Conservation (phyloP, 2,888 invertebrate species). For the Andrena hattorfiana region DNA sequence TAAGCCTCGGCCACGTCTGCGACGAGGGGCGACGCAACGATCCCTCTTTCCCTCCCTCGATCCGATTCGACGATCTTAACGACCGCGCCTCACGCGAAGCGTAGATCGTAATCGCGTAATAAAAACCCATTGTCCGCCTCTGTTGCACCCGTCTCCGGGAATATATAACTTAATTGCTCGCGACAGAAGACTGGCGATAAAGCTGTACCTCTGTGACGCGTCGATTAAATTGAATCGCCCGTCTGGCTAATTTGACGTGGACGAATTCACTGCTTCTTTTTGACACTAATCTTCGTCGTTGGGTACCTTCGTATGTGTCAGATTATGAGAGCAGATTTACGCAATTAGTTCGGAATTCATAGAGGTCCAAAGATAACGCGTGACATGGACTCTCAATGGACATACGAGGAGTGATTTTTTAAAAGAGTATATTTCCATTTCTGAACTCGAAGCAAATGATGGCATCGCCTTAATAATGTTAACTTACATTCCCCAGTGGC, state of each 20-base stretch:
- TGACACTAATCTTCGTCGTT: conserved; percentile 35
- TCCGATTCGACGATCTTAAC: conserved; percentile 41
- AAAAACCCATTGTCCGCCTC: conserved; percentile 30
- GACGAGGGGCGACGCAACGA: neutral
- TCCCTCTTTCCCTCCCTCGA: neutral
- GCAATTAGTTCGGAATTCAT: too few species aligned
- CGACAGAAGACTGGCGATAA: conserved; percentile 42
- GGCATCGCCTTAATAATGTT: too few species aligned
- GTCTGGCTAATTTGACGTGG: conserved; percentile 31
- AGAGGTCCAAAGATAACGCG: too few species aligned
- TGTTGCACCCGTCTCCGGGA: neutral
- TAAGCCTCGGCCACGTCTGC: neutral
- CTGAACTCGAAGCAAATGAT: too few species aligned
- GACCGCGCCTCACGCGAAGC: conserved; percentile 30
- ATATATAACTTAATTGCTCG: conserved; percentile 48
- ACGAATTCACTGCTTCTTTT: conserved; percentile 29
- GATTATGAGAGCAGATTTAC: too few species aligned
- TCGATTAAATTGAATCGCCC: conserved; percentile 52
- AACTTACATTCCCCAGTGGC: too few species aligned
- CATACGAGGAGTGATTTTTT: too few species aligned
- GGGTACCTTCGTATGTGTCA: too few species aligned
- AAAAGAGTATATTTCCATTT: too few species aligned
- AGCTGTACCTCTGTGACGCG: conserved; percentile 8
- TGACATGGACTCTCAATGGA: too few species aligned
- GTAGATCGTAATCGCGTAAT: conserved; percentile 43